Percentiles rank a stretch among this genome's conserved stretches.
Conservation (phyloP, 2,113 vertebrate genomes). For the Bothrops jararaca region DNA sequence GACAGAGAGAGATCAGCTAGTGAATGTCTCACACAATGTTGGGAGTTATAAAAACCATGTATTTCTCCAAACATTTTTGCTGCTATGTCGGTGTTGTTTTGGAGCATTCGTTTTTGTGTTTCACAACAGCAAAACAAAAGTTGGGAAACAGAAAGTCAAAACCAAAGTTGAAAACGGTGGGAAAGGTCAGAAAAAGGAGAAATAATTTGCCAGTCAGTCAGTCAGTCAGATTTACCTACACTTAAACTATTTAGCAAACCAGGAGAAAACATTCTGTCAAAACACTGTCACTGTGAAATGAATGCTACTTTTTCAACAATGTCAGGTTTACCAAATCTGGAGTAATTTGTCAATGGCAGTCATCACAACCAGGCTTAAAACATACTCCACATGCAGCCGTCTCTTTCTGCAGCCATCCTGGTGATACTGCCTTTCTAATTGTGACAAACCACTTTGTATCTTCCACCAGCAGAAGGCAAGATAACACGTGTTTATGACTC, state of each 20-base stretch:
- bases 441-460: neutral
- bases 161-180: slow-evolving; percentile 2
- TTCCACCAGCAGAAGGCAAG: neutral
- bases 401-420: neutral
- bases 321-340: neutral
- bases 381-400: neutral
- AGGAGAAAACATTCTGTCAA: neutral
- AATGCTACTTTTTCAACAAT: neutral
- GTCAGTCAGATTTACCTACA: neutral
- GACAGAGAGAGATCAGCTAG: slow-evolving; percentile 46
- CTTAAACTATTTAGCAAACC: neutral
- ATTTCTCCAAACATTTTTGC: slow-evolving; percentile 46
- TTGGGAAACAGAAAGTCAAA: neutral
- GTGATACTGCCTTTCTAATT: neutral
- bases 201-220: neutral
- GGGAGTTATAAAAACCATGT: slow-evolving; percentile 38
- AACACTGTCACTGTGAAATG: neutral
- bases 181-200: slow-evolving; percentile 6
- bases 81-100: slow-evolving; percentile 22
- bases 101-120: slow-evolving; percentile 24
- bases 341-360: neutral
- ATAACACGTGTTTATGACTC: neutral
- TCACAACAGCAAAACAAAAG: neutral
- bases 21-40: neutral
- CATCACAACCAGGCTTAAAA: neutral